Conservation (phyloP, 2,797 vertebrate genomes). For the Urosaurus nigricauda region DNA sequence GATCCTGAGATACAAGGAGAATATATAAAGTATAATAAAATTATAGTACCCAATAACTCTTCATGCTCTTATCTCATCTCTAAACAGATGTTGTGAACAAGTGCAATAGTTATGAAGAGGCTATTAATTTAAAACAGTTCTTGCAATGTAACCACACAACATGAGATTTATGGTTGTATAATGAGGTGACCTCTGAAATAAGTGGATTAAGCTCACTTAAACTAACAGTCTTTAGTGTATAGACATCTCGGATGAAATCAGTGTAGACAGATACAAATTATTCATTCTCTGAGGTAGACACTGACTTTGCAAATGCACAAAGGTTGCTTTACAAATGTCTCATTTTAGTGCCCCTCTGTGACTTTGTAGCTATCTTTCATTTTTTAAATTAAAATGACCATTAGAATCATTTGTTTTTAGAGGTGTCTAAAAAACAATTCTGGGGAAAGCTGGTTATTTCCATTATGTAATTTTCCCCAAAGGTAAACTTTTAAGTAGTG, state of each 20-base stretch:
- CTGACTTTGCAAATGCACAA: conserved; percentile 25
- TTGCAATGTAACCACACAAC: too few species aligned
- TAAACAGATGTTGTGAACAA: background rate
- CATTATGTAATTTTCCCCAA: background rate
- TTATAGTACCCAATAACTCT: background rate
- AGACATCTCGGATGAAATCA: conserved; percentile 46
- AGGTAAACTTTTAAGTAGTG: background rate
- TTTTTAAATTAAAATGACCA: conserved; percentile 65
- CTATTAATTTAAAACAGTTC: background rate
- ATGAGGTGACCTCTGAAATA: background rate
- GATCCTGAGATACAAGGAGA: background rate
- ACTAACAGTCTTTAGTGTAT: background rate
- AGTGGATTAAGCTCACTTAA: background rate
- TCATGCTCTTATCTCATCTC: background rate
- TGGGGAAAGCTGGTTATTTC: background rate
- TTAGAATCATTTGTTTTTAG: conserved; percentile 66
- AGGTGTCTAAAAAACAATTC: background rate
- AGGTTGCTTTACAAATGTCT: conserved; percentile 52
- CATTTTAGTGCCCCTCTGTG: conserved; percentile 66
- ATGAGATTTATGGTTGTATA: conserved; percentile 4
- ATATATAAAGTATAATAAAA: background rate
- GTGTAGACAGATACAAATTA: conserved; percentile 40
- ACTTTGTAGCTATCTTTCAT: conserved; percentile 67
- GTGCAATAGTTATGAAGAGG: background rate
- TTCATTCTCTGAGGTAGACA: conserved; percentile 65